phyloP scores from a whole-genome alignment of 2,113 vertebrate species.

The Lucifuga dentata region DNA sequence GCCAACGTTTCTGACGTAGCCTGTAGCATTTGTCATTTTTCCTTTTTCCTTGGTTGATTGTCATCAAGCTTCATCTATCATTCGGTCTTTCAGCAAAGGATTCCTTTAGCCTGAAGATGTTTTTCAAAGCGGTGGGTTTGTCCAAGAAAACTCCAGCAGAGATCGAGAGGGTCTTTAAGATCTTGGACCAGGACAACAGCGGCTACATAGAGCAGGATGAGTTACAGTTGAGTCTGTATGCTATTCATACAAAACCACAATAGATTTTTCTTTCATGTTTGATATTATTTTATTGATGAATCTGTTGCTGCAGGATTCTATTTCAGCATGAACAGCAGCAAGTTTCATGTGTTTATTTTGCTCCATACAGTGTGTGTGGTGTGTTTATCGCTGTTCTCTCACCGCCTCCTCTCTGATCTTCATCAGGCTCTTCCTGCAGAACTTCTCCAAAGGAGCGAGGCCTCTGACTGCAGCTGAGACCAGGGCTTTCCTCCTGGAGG shows the following conservation, averaged over 20 bases:
- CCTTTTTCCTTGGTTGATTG: too few relatives aligned
- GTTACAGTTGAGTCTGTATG: slow-evolving; percentile 79
- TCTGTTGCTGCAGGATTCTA: neutral
- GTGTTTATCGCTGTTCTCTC: too few relatives aligned
- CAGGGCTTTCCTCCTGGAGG: slow-evolving; percentile 75
- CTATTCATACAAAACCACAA: too few relatives aligned
- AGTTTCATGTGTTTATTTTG: too few relatives aligned
- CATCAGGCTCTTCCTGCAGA: slow-evolving; percentile 79
- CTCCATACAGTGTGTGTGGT: too few relatives aligned
- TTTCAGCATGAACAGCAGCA: too few relatives aligned
- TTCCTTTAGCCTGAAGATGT: slow-evolving; percentile 75
- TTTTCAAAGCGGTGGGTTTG: slow-evolving; percentile 77
- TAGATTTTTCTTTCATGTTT: too few relatives aligned
- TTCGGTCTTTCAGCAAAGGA: slow-evolving; percentile 70
- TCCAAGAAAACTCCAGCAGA: slow-evolving; percentile 75
- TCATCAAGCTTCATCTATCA: slow-evolving; percentile 5
- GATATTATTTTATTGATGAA: too few relatives aligned
- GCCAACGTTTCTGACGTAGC: too few relatives aligned
- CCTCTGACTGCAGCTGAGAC: slow-evolving; percentile 77
- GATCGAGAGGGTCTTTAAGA: slow-evolving; percentile 78
- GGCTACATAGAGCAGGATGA: slow-evolving; percentile 82
- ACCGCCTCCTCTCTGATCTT: neutral
- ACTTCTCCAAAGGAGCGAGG: slow-evolving; percentile 76
- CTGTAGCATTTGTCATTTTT: too few relatives aligned
- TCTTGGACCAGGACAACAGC: slow-evolving; percentile 82